Percentiles rank a stretch among this genome's conserved stretches.
phyloP scores from a whole-genome alignment of 2,888 invertebrate genomes.

The Melieria crassipennis region DNA sequence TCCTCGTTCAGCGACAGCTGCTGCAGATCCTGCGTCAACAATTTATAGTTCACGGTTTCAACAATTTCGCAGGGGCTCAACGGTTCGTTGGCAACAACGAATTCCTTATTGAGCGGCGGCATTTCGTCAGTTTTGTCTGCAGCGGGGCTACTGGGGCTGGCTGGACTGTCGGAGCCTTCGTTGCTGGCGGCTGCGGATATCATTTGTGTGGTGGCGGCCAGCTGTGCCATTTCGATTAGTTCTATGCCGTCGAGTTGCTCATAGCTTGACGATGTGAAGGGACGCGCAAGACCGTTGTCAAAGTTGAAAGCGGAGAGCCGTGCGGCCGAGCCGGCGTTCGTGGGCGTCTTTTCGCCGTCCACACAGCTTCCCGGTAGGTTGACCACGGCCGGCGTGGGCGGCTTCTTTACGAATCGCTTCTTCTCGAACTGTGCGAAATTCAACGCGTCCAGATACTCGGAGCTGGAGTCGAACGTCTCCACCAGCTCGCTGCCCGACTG shows the following conservation, averaged over 20 bases:
- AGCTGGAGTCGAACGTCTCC: constrained; percentile 57
- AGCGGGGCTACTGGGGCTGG: too few relatives aligned
- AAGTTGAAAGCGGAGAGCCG: constrained; percentile 55
- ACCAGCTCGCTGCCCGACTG: constrained; percentile 63
- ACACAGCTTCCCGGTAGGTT: constrained; percentile 34
- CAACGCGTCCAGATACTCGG: constrained; percentile 52
- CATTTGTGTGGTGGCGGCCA: constrained; percentile 43
- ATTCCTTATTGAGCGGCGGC: constrained; percentile 45
- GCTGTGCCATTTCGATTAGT: constrained; percentile 51
- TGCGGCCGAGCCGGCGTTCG: constrained; percentile 52
- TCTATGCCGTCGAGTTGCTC: constrained; percentile 46
- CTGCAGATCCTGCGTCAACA: constrained; percentile 52
- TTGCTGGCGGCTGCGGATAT: constrained; percentile 39
- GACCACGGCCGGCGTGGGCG: constrained; percentile 35
- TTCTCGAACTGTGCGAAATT: constrained; percentile 41
- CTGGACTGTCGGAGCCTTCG: background rate
- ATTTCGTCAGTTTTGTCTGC: too few relatives aligned
- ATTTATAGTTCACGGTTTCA: constrained; percentile 53
- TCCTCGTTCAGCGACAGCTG: constrained; percentile 47
- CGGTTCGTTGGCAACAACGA: constrained; percentile 52
- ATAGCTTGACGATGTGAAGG: constrained; percentile 40
- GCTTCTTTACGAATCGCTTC: constrained; percentile 37
- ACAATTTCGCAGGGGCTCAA: constrained; percentile 49
- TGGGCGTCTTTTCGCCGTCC: constrained; percentile 59
- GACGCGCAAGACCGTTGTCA: constrained; percentile 48